Conservation (phyloP, 2,888 invertebrate species). For the Orthosia gracilis region DNA sequence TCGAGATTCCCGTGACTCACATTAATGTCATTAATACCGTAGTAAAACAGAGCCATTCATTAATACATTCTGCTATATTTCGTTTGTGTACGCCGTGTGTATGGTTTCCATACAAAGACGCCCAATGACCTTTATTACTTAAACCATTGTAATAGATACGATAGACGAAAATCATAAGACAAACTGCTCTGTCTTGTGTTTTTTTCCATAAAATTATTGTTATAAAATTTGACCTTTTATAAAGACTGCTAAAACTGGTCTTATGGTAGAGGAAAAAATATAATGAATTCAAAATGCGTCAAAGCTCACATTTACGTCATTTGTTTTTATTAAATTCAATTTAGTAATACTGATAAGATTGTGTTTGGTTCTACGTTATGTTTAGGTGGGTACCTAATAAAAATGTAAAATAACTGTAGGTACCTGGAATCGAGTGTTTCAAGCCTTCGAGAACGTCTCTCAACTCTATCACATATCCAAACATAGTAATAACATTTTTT, state of each 20-base stretch:
- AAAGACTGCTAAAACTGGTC: constrained; percentile 7
- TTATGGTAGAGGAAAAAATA: not conserved
- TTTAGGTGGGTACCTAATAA: not conserved
- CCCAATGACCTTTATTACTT: not conserved
- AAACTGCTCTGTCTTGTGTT: not conserved
- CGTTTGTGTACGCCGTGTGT: too few relatives aligned
- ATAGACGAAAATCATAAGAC: not conserved
- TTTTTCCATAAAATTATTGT: not conserved
- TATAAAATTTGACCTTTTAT: not conserved
- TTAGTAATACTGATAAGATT: not conserved
- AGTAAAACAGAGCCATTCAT: too few relatives aligned
- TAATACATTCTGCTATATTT: too few relatives aligned
- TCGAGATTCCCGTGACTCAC: too few relatives aligned
- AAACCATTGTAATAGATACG: not conserved
- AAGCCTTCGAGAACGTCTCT: not conserved
- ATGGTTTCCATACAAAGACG: too few relatives aligned
- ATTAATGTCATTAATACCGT: too few relatives aligned
- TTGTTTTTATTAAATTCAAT: not conserved
- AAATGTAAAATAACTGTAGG: not conserved
- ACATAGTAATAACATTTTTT: too few relatives aligned
- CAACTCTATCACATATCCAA: not conserved
- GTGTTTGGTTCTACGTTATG: not conserved
- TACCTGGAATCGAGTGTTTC: not conserved
- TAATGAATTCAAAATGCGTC: constrained; percentile 6
- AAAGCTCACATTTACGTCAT: constrained; percentile 5